Percentiles rank a stretch among this genome's conserved stretches.
phyloP scores from a whole-genome alignment of 2,888 invertebrate genomes.

The Lysandra bellargus region DNA sequence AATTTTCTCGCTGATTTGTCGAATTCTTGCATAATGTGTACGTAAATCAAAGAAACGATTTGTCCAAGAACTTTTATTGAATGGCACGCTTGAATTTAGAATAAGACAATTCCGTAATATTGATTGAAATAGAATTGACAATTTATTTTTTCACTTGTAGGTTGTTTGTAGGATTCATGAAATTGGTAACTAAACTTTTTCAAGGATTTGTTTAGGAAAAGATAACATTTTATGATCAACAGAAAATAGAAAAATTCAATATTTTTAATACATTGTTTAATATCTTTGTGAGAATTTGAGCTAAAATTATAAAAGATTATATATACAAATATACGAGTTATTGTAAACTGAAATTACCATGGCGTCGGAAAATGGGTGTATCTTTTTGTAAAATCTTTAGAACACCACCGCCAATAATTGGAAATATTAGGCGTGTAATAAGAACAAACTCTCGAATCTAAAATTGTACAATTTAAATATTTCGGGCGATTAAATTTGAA shows the following conservation, averaged over 20 bases:
- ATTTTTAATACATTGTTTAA: not conserved
- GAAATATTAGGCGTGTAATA: constrained; percentile 17
- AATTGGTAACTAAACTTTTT: not conserved
- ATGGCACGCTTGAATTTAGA: too few relatives aligned
- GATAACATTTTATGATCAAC: not conserved
- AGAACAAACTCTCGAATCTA: constrained; percentile 14
- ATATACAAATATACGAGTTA: not conserved
- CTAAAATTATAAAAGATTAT: not conserved
- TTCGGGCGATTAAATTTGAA: constrained; percentile 33
- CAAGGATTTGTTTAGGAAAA: not conserved
- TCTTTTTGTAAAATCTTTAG: constrained; percentile 6
- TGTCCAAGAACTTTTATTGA: not conserved
- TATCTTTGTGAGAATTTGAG: not conserved
- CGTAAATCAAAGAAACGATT: constrained; percentile 14
- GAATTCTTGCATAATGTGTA: not conserved
- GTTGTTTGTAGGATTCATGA: not conserved
- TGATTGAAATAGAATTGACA: not conserved
- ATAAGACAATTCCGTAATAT: not conserved
- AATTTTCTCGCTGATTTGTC: not conserved
- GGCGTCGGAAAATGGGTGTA: not conserved
- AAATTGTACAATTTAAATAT: constrained; percentile 28
- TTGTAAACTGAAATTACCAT: not conserved
- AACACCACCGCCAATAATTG: constrained; percentile 13
- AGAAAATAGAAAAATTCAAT: not conserved
- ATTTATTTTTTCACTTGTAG: not conserved